A percentile compares a stretch with the other conserved stretches of the same genome.
These are phyloP conservation scores for Helicoverpa assulta DNA, from an alignment of 2,888 invertebrate species.

Conservation along the genomic window DNA sequence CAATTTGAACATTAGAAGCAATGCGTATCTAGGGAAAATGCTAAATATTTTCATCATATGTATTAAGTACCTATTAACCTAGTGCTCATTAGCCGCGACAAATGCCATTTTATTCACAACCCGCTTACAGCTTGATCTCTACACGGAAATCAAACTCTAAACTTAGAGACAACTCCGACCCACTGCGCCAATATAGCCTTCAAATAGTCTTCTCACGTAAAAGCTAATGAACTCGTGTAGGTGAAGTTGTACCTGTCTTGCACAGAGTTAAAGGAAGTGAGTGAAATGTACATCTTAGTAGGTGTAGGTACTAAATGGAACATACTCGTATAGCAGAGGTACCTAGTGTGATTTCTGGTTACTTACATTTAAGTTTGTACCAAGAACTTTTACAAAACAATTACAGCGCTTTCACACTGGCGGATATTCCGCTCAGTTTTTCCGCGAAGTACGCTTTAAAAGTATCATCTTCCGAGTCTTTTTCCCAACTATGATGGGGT, in stretches of 20 bases:
- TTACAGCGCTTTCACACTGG: no score
- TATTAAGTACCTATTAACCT: not conserved
- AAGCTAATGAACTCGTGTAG: slow-evolving; percentile 39
- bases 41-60: no score
- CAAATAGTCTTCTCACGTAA: slow-evolving; percentile 39
- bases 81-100: not conserved
- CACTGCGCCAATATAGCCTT: not conserved
- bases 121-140: not conserved
- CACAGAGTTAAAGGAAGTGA: slow-evolving; percentile 12
- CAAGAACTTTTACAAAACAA: no score
- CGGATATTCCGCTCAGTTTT: no score
- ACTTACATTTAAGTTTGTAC: no score
- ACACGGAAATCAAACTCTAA: slow-evolving; percentile 6
- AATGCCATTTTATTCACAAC: not conserved
- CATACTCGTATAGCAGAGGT: not conserved
- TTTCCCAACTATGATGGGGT: no score
- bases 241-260: slow-evolving; percentile 21
- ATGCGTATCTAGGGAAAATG: no score
- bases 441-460: no score
- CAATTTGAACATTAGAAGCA: no score
- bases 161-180: not conserved
- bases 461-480: no score
- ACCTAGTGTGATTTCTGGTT: not conserved
- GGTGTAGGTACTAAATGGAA: not conserved
- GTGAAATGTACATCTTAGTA: no score